Evolutionary conservation across 2,888 invertebrate genomes (phyloP).

Genomic region (Andrena marginata): DNA sequence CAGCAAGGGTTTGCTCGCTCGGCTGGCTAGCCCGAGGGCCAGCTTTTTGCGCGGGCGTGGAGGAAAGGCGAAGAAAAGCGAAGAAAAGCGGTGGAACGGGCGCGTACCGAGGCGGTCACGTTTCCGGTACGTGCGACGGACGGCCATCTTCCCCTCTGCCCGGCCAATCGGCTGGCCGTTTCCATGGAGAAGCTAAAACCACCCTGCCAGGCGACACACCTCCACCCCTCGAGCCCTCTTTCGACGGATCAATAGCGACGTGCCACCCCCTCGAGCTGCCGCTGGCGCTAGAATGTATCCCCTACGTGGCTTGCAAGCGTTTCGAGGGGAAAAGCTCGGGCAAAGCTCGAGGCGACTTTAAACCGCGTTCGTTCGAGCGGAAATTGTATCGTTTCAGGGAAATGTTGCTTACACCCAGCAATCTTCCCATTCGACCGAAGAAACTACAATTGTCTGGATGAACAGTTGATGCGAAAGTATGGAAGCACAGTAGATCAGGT

Average conservation of each 20-base stretch:
- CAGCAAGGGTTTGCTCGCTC: conserved; percentile 46
- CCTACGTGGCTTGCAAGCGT: conserved; percentile 17
- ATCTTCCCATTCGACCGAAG: background rate
- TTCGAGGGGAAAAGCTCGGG: conserved; percentile 30
- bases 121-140: conserved; percentile 80
- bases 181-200: conserved; percentile 74
- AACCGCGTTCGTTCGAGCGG: conserved; percentile 25
- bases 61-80: conserved; percentile 65
- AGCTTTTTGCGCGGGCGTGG: conserved; percentile 67
- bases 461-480: background rate
- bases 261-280: conserved; percentile 57
- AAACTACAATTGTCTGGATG: background rate
- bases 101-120: conserved; percentile 77
- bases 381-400: conserved; percentile 31
- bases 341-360: conserved; percentile 24
- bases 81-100: conserved; percentile 67
- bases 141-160: conserved; percentile 81
- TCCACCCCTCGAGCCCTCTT: conserved; percentile 76
- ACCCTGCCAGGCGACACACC: conserved; percentile 74
- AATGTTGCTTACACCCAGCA: conserved; percentile 23
- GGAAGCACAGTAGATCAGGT: too few species aligned
- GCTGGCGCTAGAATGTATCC: conserved; percentile 5
- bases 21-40: conserved; percentile 67
- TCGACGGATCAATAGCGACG: conserved; percentile 80
- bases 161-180: conserved; percentile 76